These are phyloP conservation scores for Diceros bicornis DNA, from an alignment of 2,797 vertebrate genomes.

Conservation along the genomic window DNA sequence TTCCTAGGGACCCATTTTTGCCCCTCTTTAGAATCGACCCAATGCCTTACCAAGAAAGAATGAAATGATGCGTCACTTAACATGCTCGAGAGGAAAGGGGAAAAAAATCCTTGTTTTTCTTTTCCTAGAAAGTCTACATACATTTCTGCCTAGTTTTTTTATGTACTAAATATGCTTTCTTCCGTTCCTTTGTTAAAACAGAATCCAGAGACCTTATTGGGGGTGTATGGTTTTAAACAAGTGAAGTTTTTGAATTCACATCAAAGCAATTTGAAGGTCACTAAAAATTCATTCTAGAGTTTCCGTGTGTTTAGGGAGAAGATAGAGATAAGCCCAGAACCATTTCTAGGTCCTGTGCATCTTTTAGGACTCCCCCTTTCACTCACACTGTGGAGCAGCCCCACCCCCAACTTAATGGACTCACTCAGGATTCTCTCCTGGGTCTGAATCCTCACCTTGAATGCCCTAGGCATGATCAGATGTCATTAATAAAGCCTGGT, in stretches of 20 bases:
- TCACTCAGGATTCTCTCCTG: not conserved
- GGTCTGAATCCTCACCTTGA: not conserved
- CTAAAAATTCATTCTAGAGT: not conserved
- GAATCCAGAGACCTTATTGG: not conserved
- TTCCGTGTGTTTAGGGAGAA: not conserved
- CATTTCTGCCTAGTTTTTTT: not conserved
- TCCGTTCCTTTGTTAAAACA: not conserved
- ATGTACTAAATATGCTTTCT: not conserved
- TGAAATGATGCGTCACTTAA: not conserved
- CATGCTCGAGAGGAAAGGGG: not conserved
- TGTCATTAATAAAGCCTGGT: not conserved
- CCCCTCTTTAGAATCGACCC: conserved; percentile 24
- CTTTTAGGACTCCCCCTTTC: not conserved
- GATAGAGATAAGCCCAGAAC: not conserved
- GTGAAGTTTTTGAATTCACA: not conserved
- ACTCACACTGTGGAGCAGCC: not conserved
- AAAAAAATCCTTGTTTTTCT: not conserved
- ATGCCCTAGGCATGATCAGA: not conserved
- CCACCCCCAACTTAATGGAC: not conserved
- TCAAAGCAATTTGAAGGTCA: not conserved
- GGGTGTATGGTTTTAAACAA: not conserved
- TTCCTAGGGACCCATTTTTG: conserved; percentile 55
- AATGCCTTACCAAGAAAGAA: not conserved
- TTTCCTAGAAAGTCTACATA: not conserved
- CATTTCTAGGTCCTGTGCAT: not conserved